A percentile compares a stretch with the other conserved stretches of the same genome.
Conservation (phyloP, 2,888 invertebrate species). For the Beris chalybata region DNA sequence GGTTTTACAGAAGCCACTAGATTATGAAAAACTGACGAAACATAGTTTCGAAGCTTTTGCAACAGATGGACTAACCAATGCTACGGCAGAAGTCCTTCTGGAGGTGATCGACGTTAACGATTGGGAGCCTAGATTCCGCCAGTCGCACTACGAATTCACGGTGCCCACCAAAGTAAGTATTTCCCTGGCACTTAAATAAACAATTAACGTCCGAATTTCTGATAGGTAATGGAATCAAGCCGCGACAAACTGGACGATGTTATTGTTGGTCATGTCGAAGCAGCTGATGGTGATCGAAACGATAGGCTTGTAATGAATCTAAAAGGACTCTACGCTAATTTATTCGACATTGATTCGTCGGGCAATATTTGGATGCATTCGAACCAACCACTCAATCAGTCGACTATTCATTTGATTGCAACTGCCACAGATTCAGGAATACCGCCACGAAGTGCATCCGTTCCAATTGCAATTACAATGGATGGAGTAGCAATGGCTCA, state of each 20-base stretch:
- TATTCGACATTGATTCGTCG: conserved; percentile 52
- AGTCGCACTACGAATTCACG: conserved; percentile 82
- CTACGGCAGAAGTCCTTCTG: conserved; percentile 79
- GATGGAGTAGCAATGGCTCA: conserved; percentile 55
- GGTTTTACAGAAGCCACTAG: conserved; percentile 71
- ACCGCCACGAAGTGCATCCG: conserved; percentile 76
- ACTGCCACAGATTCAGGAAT: conserved; percentile 82
- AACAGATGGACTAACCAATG: conserved; percentile 74
- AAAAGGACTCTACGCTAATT: conserved; percentile 67
- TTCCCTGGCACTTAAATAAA: not conserved
- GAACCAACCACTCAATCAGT: conserved; percentile 57
- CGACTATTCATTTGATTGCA: conserved; percentile 74
- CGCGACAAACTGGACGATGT: conserved; percentile 46
- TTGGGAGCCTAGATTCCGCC: conserved; percentile 89
- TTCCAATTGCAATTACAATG: conserved; percentile 69
- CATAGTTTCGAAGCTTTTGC: conserved; percentile 81
- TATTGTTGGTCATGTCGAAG: conserved; percentile 71
- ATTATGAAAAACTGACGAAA: conserved; percentile 73
- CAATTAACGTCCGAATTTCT: not conserved
- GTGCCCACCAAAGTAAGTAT: conserved; percentile 53
- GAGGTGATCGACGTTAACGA: conserved; percentile 86
- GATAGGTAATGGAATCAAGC: conserved; percentile 53
- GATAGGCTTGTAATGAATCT: conserved; percentile 75
- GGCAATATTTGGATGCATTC: conserved; percentile 66
- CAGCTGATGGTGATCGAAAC: conserved; percentile 82